Evolutionary conservation across 2,113 vertebrate genomes (phyloP), one percentile per base, ranked within the genome.

Genomic region (Tiliqua scincoides): DNA sequence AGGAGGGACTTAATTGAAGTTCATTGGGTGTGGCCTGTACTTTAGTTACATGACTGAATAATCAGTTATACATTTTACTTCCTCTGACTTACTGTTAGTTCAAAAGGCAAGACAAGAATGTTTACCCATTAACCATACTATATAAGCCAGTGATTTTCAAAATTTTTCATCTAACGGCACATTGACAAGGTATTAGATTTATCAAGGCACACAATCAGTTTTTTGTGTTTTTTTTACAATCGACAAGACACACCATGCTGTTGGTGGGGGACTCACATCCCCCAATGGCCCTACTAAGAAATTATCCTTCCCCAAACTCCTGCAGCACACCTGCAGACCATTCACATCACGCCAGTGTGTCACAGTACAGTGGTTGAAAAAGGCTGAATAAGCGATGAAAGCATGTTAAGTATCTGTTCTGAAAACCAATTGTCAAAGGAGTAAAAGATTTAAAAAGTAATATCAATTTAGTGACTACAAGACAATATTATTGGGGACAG

Each of bases 41-140:
- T 84, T 88, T 83, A 72, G 30, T 83, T 73, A 73, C 65, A 79
- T 54, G 5, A 88, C 83, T 86, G 79, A 86, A 81, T 52, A 37
- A 79, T 73, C 59, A 84, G 43, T 63, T 84, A 43, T 20, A 73
- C 63, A 62, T 48, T 59, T 87, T n/a, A 70, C 54, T 73, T 84
- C 82, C 54, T 79, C 59, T 25, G 43, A n/a, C 32, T 54, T 79
- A 84, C 25, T 40, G 43, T 62, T 79, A 80, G 23, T 35, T 65
- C 4, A 43, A 30, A 48, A 83, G 37, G 27, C 35, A 73, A 48
- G 72, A 37, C 32, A 59, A 52, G 25, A 27, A 52, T 17, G n/a
- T 72, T 11, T 79, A 25, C 76, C 76, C 63, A 73, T 20, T 70
- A 68, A 77, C 52, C 35, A 79, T 43, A 70, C 17, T 32, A n/a